These are phyloP conservation scores for Endomychus coccineus DNA, from an alignment of 2,888 invertebrate species.

Conservation along the genomic window DNA sequence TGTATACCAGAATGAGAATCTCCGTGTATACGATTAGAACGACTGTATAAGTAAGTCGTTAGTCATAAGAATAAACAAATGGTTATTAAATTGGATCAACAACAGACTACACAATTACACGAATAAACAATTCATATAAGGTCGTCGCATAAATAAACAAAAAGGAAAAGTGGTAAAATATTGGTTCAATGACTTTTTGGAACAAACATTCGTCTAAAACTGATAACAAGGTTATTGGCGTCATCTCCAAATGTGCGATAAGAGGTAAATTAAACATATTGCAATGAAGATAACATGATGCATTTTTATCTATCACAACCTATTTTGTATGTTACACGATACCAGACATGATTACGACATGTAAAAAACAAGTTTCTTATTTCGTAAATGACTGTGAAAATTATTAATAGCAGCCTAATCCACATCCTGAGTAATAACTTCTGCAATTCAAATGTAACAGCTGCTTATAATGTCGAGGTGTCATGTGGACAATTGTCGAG, in stretches of 20 bases:
- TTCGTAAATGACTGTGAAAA: too few relatives aligned
- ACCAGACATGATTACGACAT: slow-evolving; percentile 14
- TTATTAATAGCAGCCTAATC: too few relatives aligned
- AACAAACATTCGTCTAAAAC: slow-evolving; percentile 30
- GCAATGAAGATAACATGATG: slow-evolving; percentile 18
- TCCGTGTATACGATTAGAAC: too few relatives aligned
- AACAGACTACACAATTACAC: slow-evolving; percentile 14
- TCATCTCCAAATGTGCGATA: slow-evolving; percentile 35
- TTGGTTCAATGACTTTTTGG: slow-evolving; percentile 28
- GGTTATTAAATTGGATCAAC: too few relatives aligned
- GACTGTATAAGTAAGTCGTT: too few relatives aligned
- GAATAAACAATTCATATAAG: slow-evolving; percentile 16
- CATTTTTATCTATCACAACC: slow-evolving; percentile 18
- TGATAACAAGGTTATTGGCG: slow-evolving; percentile 36
- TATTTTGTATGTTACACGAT: slow-evolving; percentile 11
- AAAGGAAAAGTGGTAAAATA: slow-evolving; percentile 15
- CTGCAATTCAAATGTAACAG: too few relatives aligned
- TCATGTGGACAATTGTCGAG: too few relatives aligned
- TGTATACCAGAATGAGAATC: too few relatives aligned
- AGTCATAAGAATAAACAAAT: too few relatives aligned
- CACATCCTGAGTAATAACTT: too few relatives aligned
- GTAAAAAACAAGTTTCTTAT: too few relatives aligned
- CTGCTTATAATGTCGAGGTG: too few relatives aligned
- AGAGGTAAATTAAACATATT: slow-evolving; percentile 29
- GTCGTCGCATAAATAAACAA: slow-evolving; percentile 13